Evolutionary conservation across 2,797 vertebrate genomes (phyloP), one percentile per base, ranked within the genome.

Genomic region (Siniperca obscura): DNA sequence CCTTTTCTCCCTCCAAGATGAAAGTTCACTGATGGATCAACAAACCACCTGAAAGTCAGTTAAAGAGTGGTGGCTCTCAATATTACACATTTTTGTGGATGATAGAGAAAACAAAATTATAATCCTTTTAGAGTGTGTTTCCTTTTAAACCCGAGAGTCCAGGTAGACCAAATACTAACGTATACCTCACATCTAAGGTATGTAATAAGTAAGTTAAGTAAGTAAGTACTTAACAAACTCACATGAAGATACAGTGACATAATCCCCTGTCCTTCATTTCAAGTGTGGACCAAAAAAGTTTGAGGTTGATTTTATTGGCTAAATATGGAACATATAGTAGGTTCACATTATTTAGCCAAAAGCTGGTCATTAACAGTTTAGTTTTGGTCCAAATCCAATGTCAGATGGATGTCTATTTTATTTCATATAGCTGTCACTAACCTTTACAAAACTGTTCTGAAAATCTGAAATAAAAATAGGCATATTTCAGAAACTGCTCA

Each of bases 1-100:
- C 53, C 64, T 36, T 74, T 55, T 25, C 55, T 44, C 25, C 19
- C 17, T 60, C 11, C 19, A 52, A 66, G 70, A 70, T 25, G 38
- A 67, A 73, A 62, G 70, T 73, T 70, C 22, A 78, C 30, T 46
- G 57, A 74, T 38, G 44, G 19, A 86, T 76, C 66, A 75, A 52
- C 72, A 70, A 60, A 70, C 38, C 38, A 40, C 30, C 50, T 46
- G 50, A 71, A 50, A 67, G 48, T 48, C 59, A 40, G 27, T 53
- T 36, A 10, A 57, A 71, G 27, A 68, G 60, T 34, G 69, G 38
- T 2, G 10, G 10, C 30, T 76, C 16, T 14, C 22, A 42, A 22
- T 27, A 30, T 22, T 60, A 22, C 19, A 5, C 42, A 19, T 42
- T 17, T 55, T 30, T 69, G 3, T 38, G 6, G 13, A n/a, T 13